These are phyloP conservation scores for Paramormyrops kingsleyae DNA, from an alignment of 2,113 vertebrate species.

Conservation along the genomic window DNA sequence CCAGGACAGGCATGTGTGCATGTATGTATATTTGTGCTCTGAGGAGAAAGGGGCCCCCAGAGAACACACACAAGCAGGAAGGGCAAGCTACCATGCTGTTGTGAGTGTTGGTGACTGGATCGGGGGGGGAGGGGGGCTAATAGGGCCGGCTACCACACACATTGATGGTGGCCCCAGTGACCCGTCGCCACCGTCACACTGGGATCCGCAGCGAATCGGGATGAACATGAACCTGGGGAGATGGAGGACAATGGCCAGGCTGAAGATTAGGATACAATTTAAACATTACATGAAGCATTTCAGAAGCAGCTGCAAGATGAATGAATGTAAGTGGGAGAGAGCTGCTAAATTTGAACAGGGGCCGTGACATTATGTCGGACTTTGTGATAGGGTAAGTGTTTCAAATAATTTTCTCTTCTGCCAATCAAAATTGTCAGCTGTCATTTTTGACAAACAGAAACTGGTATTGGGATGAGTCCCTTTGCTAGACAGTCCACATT, in stretches of 20 bases:
- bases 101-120: not conserved
- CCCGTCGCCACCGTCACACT: not conserved
- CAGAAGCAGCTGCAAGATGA: not conserved
- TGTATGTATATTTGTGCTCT: not conserved
- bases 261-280: not conserved
- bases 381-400: not conserved
- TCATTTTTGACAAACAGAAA: not conserved
- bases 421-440: not conserved
- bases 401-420: not conserved
- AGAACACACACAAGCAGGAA: constrained; percentile 30
- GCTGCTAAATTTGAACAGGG: not conserved
- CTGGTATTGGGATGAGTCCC: not conserved
- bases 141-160: constrained; percentile 21
- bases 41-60: constrained; percentile 2
- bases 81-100: not conserved
- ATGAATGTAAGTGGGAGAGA: not conserved
- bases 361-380: not conserved
- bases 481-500: not conserved
- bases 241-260: not conserved
- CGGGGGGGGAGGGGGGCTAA: not conserved
- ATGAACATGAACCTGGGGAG: not conserved
- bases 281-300: not conserved
- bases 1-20: not conserved
- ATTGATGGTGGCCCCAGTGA: not conserved
- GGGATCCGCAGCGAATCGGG: not conserved